These are phyloP conservation scores for Lytechinus variegatus DNA, from an alignment of 35 echinoderm and acorn worm genomes.

Conservation along the genomic window DNA sequence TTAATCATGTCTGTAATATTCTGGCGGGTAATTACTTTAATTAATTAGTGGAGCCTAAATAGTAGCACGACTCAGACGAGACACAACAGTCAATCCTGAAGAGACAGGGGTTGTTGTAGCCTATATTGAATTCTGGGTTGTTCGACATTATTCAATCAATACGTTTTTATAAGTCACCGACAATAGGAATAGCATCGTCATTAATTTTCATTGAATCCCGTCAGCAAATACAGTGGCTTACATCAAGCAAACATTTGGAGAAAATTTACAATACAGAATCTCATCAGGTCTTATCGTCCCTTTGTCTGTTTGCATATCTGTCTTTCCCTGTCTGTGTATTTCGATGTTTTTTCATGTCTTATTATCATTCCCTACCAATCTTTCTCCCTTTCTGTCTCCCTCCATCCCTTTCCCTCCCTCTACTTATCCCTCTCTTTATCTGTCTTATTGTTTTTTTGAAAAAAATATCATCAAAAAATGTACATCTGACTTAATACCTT, in stretches of 20 bases:
- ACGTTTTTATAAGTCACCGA: neutral
- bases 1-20: neutral
- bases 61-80: neutral
- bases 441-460: too few relatives aligned
- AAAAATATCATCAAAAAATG: too few relatives aligned
- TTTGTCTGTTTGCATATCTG: neutral
- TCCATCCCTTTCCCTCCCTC: neutral
- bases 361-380: too few relatives aligned
- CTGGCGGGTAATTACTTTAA: neutral
- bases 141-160: neutral
- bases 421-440: too few relatives aligned
- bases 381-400: too few relatives aligned
- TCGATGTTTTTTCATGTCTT: too few relatives aligned
- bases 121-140: neutral
- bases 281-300: neutral
- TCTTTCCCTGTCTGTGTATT: too few relatives aligned
- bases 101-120: neutral
- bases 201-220: neutral
- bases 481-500: too few relatives aligned
- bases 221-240: neutral
- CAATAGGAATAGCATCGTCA: neutral
- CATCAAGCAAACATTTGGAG: neutral
- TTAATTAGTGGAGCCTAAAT: neutral
- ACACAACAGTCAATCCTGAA: neutral
- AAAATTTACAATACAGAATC: neutral